A percentile compares a stretch with the other conserved stretches of the same genome.
Evolutionary conservation across 35 echinoderm and acorn worm genomes (phyloP).

Genomic region (Apostichopus parvimensis): DNA sequence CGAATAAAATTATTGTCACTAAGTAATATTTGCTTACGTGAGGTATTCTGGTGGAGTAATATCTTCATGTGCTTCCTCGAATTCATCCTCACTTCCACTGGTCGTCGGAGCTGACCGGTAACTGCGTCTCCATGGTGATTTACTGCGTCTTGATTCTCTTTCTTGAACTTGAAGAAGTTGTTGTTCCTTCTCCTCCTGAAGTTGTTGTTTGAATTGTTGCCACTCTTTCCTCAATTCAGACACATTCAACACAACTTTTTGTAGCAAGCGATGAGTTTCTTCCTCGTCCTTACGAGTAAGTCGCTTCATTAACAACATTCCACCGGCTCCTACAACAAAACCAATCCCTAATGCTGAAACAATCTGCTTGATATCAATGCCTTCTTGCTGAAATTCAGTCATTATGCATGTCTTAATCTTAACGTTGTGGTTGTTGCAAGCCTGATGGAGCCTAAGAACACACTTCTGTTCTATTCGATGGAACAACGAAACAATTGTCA

Average conservation of each 20-base stretch:
- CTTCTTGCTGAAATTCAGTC: background rate
- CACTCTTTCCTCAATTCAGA: constrained; percentile 54
- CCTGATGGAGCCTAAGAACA: too few species aligned
- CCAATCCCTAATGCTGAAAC: constrained; percentile 71
- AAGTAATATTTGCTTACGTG: constrained; percentile 11
- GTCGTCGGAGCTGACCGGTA: constrained; percentile 17
- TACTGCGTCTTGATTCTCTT: constrained; percentile 15
- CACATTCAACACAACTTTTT: constrained; percentile 22
- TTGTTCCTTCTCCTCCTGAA: background rate
- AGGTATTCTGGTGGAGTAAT: constrained; percentile 15
- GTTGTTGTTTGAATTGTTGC: constrained; percentile 47
- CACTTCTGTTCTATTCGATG: too few species aligned
- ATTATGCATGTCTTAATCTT: background rate
- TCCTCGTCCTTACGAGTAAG: background rate
- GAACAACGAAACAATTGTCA: too few species aligned
- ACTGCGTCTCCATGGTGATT: constrained; percentile 21
- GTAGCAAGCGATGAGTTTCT: constrained; percentile 13
- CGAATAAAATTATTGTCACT: background rate
- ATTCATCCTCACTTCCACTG: constrained; percentile 63
- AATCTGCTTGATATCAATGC: constrained; percentile 51
- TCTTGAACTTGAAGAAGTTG: background rate
- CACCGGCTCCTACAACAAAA: constrained; percentile 64
- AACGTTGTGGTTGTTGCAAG: background rate
- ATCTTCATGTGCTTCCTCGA: constrained; percentile 64
- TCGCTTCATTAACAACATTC: constrained; percentile 46